Evolutionary conservation across 1,140 invertebrate species (phyloP).

Genomic region (Octopus sinensis): DNA sequence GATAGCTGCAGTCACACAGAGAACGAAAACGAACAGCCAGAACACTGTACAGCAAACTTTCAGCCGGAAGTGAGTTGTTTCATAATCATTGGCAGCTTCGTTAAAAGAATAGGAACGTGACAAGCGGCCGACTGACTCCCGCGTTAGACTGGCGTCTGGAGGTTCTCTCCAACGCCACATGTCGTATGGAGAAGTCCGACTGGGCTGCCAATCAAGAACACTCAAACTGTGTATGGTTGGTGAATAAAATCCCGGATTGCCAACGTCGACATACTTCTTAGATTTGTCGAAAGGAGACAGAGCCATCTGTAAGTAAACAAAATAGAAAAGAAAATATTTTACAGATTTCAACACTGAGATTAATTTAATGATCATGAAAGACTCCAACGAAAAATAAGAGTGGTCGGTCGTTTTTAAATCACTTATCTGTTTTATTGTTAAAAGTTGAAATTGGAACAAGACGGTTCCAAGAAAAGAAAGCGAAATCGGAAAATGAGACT

Average conservation of each 20-base stretch:
- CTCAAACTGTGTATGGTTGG: not conserved
- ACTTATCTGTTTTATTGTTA: too few relatives aligned
- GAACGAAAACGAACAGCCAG: not conserved
- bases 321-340: not conserved
- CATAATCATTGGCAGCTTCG: not conserved
- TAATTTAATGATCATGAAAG: too few relatives aligned
- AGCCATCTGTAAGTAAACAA: not conserved
- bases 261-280: not conserved
- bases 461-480: too few relatives aligned
- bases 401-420: too few relatives aligned
- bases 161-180: not conserved
- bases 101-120: not conserved
- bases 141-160: not conserved
- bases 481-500: too few relatives aligned
- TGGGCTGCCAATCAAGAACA: not conserved
- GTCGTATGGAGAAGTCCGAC: not conserved
- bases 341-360: not conserved
- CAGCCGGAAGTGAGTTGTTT: not conserved
- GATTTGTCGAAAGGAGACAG: not conserved
- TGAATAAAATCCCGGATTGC: not conserved
- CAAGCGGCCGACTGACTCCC: not conserved
- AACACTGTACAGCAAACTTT: not conserved
- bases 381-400: too few relatives aligned
- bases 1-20: not conserved
- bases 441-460: too few relatives aligned